Base-by-base conservation (phyloP, 2,888 invertebrate genomes). In the Aphidoletes aphidimyza region DNA sequence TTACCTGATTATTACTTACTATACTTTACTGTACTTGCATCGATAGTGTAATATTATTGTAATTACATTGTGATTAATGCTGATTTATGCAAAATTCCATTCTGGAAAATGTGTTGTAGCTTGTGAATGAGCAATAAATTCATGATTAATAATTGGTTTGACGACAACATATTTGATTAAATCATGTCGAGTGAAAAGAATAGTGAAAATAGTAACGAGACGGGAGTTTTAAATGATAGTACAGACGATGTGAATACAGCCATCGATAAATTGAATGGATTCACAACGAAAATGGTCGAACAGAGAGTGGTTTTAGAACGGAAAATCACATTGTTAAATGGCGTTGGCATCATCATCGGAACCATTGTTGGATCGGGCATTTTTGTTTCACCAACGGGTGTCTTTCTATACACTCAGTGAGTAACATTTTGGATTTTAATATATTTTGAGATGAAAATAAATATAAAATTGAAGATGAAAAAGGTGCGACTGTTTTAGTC, bases 361-460 rank as follows among this genome's bases (percentile, higher is more conserved):
- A 94, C 95, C 42, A 96, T 97, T 87, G 95, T 97, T 86, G 98
- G 98, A 92, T 93, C 96, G 85, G 98, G 98, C 84, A 97, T 98
- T 87, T 98, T 98, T 89, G 94, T 98, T 87, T 94, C 96, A 39
- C 97, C 97, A n/a, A 94, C 96, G 86, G 95, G 94, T 87, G 94
- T 95, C 86, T 94, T 93, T 88, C 87, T 89, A 85, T 91, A 92
- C 87, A 94, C 94, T 69, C 91, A 92, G 92, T 93, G 89, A 92
- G 81, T 81, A 3, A n/a, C 6, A 26, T 9, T 30, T 59, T 47
- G 17, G 2, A 47, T 39, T 39, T 8, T 11, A 39, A 11, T 39
- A 11, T 11, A 39, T 39, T 39, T n/a, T n/a, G n/a, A n/a, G n/a
- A n/a, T n/a, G n/a, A 42, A 42, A 42, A 54, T 22, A 54, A 54